phyloP scores from a whole-genome alignment of 35 echinoderm and acorn worm species.

The Heliocidaris tuberculata region DNA sequence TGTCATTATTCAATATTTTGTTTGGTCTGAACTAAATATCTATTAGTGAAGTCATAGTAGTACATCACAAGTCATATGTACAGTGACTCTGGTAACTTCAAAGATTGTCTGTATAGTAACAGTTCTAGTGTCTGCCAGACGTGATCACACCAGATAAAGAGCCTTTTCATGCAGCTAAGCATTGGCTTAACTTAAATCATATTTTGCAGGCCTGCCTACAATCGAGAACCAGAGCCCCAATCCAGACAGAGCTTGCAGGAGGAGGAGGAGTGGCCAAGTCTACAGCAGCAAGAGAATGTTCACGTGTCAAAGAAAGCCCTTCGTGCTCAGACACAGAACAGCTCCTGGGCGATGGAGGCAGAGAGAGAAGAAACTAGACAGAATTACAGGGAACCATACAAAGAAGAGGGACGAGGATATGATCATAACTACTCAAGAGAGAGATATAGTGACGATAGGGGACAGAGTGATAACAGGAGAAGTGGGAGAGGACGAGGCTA shows the following conservation, averaged over 20 bases:
- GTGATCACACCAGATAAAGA: too few relatives aligned
- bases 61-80: too few relatives aligned
- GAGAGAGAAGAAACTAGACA: not conserved
- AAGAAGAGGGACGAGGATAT: not conserved
- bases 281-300: not conserved
- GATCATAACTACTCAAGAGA: not conserved
- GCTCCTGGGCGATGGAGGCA: not conserved
- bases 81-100: too few relatives aligned
- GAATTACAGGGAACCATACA: not conserved
- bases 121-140: too few relatives aligned
- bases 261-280: conserved; percentile 31
- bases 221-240: not conserved
- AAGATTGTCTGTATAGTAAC: too few relatives aligned
- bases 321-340: not conserved
- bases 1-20: too few relatives aligned
- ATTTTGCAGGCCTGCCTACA: not conserved
- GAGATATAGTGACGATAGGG: not conserved
- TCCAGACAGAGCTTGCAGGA: not conserved
- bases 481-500: not conserved
- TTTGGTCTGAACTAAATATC: too few relatives aligned
- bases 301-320: not conserved
- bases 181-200: too few relatives aligned
- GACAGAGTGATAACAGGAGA: not conserved
- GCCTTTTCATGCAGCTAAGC: too few relatives aligned
- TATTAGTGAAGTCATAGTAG: too few relatives aligned